Conservation (phyloP, 2,113 vertebrate species). For the Ahaetulla prasina region DNA sequence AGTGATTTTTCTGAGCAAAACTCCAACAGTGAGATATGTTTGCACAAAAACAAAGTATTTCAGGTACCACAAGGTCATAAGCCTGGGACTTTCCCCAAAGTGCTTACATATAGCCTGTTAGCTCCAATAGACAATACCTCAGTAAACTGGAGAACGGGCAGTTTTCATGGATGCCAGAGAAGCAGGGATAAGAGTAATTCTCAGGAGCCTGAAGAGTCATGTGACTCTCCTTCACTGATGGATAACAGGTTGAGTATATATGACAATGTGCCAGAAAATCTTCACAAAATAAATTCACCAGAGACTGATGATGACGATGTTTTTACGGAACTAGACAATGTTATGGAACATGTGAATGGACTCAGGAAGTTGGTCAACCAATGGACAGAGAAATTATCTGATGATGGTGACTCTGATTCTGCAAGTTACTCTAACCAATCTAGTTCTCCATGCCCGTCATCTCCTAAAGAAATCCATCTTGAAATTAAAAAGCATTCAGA, state of each 20-base stretch:
- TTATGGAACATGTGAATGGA: slow-evolving; percentile 77
- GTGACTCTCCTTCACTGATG: slow-evolving; percentile 19
- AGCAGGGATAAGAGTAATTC: slow-evolving; percentile 48
- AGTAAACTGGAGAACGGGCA: slow-evolving; percentile 82
- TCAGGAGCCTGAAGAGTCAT: slow-evolving; percentile 47
- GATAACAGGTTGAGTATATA: slow-evolving; percentile 79
- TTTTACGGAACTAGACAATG: slow-evolving; percentile 78
- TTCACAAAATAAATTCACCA: background rate
- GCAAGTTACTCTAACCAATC: slow-evolving; percentile 67
- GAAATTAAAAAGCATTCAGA: slow-evolving; percentile 62
- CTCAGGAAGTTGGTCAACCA: slow-evolving; percentile 77
- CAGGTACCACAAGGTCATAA: slow-evolving; percentile 80
- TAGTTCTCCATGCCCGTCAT: slow-evolving; percentile 65
- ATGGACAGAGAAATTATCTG: slow-evolving; percentile 77
- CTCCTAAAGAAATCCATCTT: slow-evolving; percentile 67
- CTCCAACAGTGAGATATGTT: slow-evolving; percentile 54
- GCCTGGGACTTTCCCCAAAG: slow-evolving; percentile 83
- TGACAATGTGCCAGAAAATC: slow-evolving; percentile 76
- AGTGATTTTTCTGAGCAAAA: slow-evolving; percentile 42
- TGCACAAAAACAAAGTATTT: slow-evolving; percentile 67
- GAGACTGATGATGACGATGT: slow-evolving; percentile 67
- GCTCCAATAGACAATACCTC: slow-evolving; percentile 62
- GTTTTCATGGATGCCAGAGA: slow-evolving; percentile 76
- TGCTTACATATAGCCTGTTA: slow-evolving; percentile 65
- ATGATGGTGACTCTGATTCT: slow-evolving; percentile 70